phyloP scores from a whole-genome alignment of 2,888 invertebrate genomes.

The Theodoxus fluviatilis region DNA sequence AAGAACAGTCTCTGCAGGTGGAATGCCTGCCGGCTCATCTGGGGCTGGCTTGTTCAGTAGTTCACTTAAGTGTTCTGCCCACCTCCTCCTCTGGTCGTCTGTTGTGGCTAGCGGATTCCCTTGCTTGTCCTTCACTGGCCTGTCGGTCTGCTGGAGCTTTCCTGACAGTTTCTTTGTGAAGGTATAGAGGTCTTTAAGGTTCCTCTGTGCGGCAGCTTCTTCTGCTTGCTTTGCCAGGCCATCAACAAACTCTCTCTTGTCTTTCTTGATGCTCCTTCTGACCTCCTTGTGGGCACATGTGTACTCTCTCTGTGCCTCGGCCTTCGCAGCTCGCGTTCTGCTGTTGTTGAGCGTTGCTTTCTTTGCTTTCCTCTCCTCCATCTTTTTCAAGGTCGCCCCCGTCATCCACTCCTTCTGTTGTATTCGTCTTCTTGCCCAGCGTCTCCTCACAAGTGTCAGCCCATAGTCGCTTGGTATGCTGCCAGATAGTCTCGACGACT shows the following conservation, averaged over 20 bases:
- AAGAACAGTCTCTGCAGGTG: conserved; percentile 10
- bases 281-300: background rate
- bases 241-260: conserved; percentile 16
- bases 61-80: conserved; percentile 23
- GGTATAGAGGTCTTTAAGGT: no score
- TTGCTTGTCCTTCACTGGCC: no score
- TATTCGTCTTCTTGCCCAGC: no score
- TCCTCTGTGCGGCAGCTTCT: background rate
- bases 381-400: no score
- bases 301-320: no score
- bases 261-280: conserved; percentile 10
- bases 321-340: no score
- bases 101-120: background rate
- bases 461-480: no score
- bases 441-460: no score
- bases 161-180: no score
- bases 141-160: no score
- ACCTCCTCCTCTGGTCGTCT: background rate
- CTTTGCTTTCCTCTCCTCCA: background rate
- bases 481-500: no score
- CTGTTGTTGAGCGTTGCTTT: no score
- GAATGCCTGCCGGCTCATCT: conserved; percentile 6
- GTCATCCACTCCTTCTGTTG: background rate
- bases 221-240: conserved; percentile 18
- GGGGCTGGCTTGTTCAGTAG: conserved; percentile 20